Percentiles rank a stretch among this genome's conserved stretches.
Conservation (phyloP, 92 coral and sea anemone species). For the Actinernus sp. region DNA sequence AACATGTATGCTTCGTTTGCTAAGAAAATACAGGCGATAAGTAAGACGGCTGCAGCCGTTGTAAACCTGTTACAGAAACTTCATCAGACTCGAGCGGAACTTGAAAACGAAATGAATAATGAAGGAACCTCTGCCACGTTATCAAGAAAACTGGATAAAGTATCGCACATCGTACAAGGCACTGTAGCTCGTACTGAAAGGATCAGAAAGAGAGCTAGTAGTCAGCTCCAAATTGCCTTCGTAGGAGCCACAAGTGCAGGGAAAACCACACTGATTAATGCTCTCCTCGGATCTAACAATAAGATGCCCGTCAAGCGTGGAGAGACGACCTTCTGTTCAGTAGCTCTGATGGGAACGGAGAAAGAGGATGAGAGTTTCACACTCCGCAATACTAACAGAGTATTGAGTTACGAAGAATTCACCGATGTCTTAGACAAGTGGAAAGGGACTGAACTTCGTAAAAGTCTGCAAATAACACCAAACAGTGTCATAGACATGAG, state of each 20-base stretch:
- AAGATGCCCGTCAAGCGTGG: slow-evolving; percentile 27
- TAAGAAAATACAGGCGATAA: too few species aligned
- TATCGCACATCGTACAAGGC: too few species aligned
- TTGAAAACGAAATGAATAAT: too few species aligned
- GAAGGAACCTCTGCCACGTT: too few species aligned
- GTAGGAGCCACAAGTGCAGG: slow-evolving; percentile 27
- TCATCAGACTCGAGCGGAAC: too few species aligned
- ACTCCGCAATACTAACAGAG: background rate
- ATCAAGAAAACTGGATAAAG: too few species aligned
- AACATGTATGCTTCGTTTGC: too few species aligned
- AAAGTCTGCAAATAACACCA: slow-evolving; percentile 12
- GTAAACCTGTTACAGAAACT: too few species aligned
- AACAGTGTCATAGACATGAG: slow-evolving; percentile 20
- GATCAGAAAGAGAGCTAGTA: slow-evolving; percentile 16
- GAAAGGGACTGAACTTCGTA: slow-evolving; percentile 6
- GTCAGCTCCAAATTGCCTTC: slow-evolving; percentile 23
- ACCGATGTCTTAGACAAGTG: slow-evolving; percentile 19
- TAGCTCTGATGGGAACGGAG: slow-evolving; percentile 15
- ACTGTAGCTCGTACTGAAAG: too few species aligned
- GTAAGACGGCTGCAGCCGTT: too few species aligned
- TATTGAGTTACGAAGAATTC: slow-evolving; percentile 1
- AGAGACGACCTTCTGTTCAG: slow-evolving; percentile 28
- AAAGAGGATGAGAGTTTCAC: slow-evolving; percentile 5
- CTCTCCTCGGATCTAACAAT: slow-evolving; percentile 25
- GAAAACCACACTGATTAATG: slow-evolving; percentile 27